Evolutionary conservation across 2,113 vertebrate genomes (phyloP).

Genomic region (Petrocephalus microphthalmus): DNA sequence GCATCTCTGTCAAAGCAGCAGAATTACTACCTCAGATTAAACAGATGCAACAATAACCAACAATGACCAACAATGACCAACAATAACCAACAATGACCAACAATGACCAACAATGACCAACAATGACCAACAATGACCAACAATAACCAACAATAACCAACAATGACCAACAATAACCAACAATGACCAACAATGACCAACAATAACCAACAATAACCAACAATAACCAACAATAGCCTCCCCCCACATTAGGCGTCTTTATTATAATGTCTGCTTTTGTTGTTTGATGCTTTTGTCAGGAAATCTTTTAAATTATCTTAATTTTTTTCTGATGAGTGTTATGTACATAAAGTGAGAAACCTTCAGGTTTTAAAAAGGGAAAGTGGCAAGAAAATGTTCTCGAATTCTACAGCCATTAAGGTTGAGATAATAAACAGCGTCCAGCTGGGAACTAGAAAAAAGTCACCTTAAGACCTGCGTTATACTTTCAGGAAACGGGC

Average conservation of each 20-base stretch:
- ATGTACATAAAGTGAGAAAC: neutral
- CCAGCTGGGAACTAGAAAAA: neutral
- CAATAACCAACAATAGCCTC: no score
- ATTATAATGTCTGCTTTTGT: neutral
- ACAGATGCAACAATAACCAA: neutral
- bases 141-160: no score
- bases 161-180: no score
- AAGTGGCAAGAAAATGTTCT: neutral
- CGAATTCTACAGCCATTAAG: neutral
- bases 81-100: no score
- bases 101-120: no score
- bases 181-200: no score
- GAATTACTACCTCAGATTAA: neutral
- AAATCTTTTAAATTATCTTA: neutral
- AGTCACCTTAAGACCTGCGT: neutral
- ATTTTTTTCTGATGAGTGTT: neutral
- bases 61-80: no score
- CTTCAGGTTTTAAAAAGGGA: neutral
- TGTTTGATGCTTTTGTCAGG: neutral
- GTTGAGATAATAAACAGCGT: no score
- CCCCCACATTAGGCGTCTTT: neutral
- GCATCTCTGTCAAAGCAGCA: neutral
- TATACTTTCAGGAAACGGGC: neutral
- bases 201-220: no score
- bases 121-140: no score